Percentiles rank a stretch among this genome's conserved stretches.
Conservation (phyloP, 2,113 vertebrate genomes). For the Hucho hucho region DNA sequence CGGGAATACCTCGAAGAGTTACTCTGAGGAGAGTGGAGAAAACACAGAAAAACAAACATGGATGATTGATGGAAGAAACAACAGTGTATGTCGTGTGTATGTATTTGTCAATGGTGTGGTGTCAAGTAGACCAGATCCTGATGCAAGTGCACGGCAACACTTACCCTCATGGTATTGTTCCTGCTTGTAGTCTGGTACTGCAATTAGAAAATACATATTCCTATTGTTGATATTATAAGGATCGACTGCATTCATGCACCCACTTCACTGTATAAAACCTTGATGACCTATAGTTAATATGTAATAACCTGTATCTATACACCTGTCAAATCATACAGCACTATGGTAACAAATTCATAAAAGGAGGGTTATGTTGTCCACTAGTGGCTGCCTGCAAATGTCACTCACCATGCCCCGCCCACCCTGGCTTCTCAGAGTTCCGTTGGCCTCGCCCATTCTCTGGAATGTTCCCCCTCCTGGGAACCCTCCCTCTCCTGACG, state of each 20-base stretch:
- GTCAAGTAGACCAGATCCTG: background rate
- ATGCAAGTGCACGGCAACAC: background rate
- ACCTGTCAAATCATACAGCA: background rate
- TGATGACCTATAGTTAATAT: background rate
- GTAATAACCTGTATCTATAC: background rate
- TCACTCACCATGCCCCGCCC: constrained; percentile 46
- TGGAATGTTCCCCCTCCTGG: background rate
- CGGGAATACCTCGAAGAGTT: background rate
- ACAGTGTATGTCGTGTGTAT: background rate
- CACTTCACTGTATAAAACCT: too few species aligned
- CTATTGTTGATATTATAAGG: background rate
- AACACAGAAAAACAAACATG: background rate
- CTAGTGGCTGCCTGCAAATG: background rate
- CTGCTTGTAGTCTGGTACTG: constrained; percentile 29
- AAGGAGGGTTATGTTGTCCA: background rate
- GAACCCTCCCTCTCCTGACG: background rate
- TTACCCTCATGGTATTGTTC: constrained; percentile 27
- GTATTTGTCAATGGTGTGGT: background rate
- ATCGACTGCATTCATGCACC: background rate
- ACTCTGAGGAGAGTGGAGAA: constrained; percentile 40
- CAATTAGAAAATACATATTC: constrained; percentile 5
- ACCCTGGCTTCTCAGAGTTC: constrained; percentile 14
- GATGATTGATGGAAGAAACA: background rate
- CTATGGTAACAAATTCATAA: too few species aligned
- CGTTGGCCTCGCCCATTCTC: background rate